Base-by-base conservation (phyloP, 2,797 vertebrate genomes). In the Molothrus ater region DNA sequence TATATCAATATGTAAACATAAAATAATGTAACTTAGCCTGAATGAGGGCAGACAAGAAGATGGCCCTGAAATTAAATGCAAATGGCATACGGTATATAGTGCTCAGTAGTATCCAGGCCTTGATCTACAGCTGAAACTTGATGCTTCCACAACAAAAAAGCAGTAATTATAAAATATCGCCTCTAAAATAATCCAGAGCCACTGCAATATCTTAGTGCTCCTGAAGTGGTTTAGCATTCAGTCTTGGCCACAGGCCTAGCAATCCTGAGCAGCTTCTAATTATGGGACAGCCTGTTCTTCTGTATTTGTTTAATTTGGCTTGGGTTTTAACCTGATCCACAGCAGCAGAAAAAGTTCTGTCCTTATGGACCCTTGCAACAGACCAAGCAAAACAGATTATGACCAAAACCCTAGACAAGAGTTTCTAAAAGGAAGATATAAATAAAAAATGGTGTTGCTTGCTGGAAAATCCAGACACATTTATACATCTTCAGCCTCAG, bases 231-330 rank as follows among this genome's bases (percentile, higher is more conserved):
- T 74, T 66, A 90, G 22, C 22, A 64, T 56, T 91, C 57, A 40
- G 56, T 51, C 64, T 92, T 82, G 81, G 79, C 73, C 42, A 81
- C 50, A 79, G 75, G 61, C 56, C 50, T 86, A 79, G 51, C 48
- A 94, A 43, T 51, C 47, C 47, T 2, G 34, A 75, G 63, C 56
- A 75, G 36, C 42, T 78, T 89, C 92, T 88, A 92, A 85, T 92
- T 86, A 71, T 4, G 12, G 43, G 48, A 29, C 87, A 87, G 84
- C 47, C 61, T 64, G 78, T 50, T 94, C 53, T 92, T 74, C 51
- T 80, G 28, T 93, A 70, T 84, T 80, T 82, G 68, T 92, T 93
- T 93, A 89, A 57, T 91, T 78, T 96, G 93, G 76, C 64, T 81
- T 88, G 53, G 17, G 36, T 85, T 94, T 96, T 90, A 92, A 92